phyloP scores from a whole-genome alignment of 1,140 invertebrate genomes.

The Agrypnia vestita region DNA sequence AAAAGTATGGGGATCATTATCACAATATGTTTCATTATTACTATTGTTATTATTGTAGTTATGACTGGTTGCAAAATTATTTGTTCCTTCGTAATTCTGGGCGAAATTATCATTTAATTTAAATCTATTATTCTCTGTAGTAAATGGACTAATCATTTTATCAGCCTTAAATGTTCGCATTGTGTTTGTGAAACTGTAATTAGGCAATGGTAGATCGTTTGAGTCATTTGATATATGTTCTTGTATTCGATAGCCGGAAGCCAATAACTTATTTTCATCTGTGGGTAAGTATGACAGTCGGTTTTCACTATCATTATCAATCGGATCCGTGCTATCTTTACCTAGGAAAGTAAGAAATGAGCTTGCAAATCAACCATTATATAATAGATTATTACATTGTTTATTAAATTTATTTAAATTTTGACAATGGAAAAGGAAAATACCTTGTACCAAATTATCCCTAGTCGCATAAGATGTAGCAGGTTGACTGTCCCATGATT shows the following conservation, averaged over 20 bases:
- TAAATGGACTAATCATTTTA: slow-evolving; percentile 64
- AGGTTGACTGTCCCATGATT: slow-evolving; percentile 85
- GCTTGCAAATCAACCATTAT: not conserved
- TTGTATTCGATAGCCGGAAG: slow-evolving; percentile 61
- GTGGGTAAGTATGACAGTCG: slow-evolving; percentile 67
- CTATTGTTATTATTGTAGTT: slow-evolving; percentile 36
- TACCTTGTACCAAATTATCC: slow-evolving; percentile 38
- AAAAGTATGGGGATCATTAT: slow-evolving; percentile 39
- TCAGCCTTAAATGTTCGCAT: slow-evolving; percentile 72
- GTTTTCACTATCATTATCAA: slow-evolving; percentile 46
- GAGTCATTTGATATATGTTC: slow-evolving; percentile 66
- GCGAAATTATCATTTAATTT: slow-evolving; percentile 64
- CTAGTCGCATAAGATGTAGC: slow-evolving; percentile 54
- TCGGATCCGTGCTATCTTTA: slow-evolving; percentile 22
- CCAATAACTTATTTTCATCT: slow-evolving; percentile 71
- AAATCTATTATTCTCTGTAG: slow-evolving; percentile 57
- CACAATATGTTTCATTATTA: slow-evolving; percentile 36
- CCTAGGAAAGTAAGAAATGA: not conserved
- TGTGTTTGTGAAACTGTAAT: slow-evolving; percentile 74
- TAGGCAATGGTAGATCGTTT: slow-evolving; percentile 73
- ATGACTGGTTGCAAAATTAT: slow-evolving; percentile 34
- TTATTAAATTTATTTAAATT: not conserved
- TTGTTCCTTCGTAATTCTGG: slow-evolving; percentile 39
- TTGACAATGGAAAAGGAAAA: not conserved
- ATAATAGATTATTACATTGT: not conserved